These are phyloP conservation scores for Triplophysa yarkandensis DNA, from an alignment of 2,797 vertebrate genomes.

Conservation along the genomic window DNA sequence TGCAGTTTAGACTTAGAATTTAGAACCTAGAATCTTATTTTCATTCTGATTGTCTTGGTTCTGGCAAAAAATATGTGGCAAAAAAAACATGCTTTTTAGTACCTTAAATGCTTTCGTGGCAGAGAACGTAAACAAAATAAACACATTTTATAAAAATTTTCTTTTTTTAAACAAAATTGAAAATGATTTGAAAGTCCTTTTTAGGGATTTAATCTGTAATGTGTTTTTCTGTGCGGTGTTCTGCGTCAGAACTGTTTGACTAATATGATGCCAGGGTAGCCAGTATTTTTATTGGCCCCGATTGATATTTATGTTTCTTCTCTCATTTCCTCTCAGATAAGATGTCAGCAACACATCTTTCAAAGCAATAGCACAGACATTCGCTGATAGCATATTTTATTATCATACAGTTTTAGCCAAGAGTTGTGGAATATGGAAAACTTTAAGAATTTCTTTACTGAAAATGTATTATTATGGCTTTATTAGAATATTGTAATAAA, in stretches of 20 bases:
- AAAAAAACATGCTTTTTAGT: neutral
- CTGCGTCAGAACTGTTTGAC: conserved; percentile 12
- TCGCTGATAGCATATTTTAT: neutral
- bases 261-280: conserved; percentile 5
- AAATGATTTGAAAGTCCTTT: neutral
- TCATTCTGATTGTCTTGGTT: neutral
- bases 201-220: neutral
- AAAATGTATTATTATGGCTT: too few species aligned
- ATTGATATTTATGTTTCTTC: conserved; percentile 13
- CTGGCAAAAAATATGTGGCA: neutral
- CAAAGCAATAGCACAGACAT: neutral
- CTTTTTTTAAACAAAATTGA: neutral
- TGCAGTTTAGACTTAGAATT: neutral
- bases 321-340: neutral
- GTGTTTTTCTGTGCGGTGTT: conserved; percentile 18
- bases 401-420: too few species aligned
- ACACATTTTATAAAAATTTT: neutral
- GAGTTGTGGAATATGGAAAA: too few species aligned
- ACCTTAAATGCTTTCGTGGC: neutral
- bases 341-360: conserved; percentile 14
- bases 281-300: conserved; percentile 22
- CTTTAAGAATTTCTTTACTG: too few species aligned
- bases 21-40: neutral
- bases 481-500: too few species aligned
- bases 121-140: neutral